Conservation (phyloP, 2,888 invertebrate genomes). For the Patella pellucida region DNA sequence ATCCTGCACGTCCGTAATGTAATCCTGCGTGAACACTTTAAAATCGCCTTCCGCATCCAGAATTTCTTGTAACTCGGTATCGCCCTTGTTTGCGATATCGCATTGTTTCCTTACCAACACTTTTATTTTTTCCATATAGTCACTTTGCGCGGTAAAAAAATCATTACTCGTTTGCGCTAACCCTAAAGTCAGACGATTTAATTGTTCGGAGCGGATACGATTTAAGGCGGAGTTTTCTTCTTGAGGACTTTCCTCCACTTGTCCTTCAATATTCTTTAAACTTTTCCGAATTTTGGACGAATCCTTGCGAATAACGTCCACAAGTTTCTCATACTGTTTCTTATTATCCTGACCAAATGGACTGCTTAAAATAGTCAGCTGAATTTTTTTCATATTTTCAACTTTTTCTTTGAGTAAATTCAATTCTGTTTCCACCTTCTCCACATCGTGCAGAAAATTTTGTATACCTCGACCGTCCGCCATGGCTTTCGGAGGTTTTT, state of each 20-base stretch:
- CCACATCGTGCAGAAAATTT: conserved; percentile 43
- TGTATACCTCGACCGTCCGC: conserved; percentile 41
- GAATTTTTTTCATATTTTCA: conserved; percentile 48
- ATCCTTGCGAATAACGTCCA: conserved; percentile 40
- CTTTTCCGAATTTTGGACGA: conserved; percentile 47
- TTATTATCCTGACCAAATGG: conserved; percentile 42
- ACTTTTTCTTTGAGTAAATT: conserved; percentile 43
- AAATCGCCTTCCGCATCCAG: conserved; percentile 31
- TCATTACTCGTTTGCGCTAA: conserved; percentile 48
- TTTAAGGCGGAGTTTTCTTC: conserved; percentile 29
- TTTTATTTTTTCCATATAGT: conserved; percentile 57
- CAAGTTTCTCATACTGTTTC: conserved; percentile 41
- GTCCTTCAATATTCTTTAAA: conserved; percentile 34
- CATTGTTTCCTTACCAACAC: conserved; percentile 47
- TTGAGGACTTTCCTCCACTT: conserved; percentile 13
- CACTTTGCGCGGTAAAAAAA: conserved; percentile 51
- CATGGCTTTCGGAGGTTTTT: conserved; percentile 18
- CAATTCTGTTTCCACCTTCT: conserved; percentile 45
- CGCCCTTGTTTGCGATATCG: conserved; percentile 43
- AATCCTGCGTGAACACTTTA: conserved; percentile 53
- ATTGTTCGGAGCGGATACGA: conserved; percentile 34
- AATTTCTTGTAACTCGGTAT: conserved; percentile 34
- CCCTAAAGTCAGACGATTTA: conserved; percentile 44
- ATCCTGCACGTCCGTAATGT: conserved; percentile 51
- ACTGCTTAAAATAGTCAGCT: conserved; percentile 48